Base-by-base conservation (phyloP, 35 echinoderm and acorn worm species). In the Heliocidaris erythrogramma region DNA sequence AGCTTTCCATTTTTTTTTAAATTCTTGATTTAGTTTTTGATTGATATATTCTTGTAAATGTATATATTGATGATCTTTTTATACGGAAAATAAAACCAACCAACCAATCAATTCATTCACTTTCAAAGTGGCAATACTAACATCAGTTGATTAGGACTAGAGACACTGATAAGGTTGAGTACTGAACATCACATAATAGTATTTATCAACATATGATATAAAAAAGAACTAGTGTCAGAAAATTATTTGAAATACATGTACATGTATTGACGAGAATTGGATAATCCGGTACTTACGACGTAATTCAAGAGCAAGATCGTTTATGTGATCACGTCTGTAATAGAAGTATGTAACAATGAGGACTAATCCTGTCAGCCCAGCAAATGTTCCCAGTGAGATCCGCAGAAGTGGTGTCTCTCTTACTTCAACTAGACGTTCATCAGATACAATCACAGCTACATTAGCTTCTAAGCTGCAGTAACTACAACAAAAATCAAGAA, bases 251-350 rank as follows among this genome's bases (percentile, higher is more conserved):
- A 89, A 3, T 42, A 60, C 59, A 35, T 21, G 14, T n/a, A 42
- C 87, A 13, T n/a, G 1, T 24, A 48, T 47, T 90, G 27, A 48
- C n/a, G 88, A 90, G 49, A 32, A 42, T 42, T 42, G 35, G 35
- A 42, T 42, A 42, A 42, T 42, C 35, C 35, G n/a, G 31, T n/a
- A 93, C 95, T 86, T 94, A 96, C 95, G 48, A 32, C 49, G 61
- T 49, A 93, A 85, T 49, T 94, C 65, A n/a, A 47, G 50, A 13
- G 53, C 71, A 14, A 89, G 32, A 18, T 89, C 87, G 11, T 89
- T n/a, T 32, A 98, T 96, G 85, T 98, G 97, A 21, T 95, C 52
- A 59, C 93, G 95, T 27, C 97, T 93, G 94, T 90, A 98, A 21
- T 86, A 95, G 32, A 94, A 32, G 94, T 98, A 98, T 31, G 97